Conservation (phyloP, 2,113 vertebrate genomes). For the Forbesichthys agassizii region DNA sequence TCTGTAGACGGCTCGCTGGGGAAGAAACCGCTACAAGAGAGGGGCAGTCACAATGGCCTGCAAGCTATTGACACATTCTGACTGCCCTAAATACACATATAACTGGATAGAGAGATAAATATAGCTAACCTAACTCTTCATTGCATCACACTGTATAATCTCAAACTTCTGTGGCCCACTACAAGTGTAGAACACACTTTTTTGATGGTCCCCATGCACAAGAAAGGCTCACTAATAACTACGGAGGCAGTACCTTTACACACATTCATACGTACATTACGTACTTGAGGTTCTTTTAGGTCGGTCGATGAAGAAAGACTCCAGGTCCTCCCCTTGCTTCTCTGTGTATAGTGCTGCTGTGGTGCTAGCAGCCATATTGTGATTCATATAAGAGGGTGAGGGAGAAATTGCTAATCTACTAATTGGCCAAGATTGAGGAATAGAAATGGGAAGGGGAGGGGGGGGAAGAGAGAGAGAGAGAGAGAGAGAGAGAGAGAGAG, state of each 20-base stretch:
- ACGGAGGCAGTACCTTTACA: not conserved
- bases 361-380: constrained; percentile 42
- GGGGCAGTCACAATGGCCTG: constrained; percentile 26
- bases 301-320: no score
- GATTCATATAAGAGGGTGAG: constrained; percentile 38
- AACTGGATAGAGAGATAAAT: constrained; percentile 2
- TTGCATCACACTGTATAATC: constrained; percentile 13
- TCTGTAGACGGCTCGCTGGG: constrained; percentile 10
- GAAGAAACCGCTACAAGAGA: constrained; percentile 17
- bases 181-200: constrained; percentile 28
- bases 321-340: constrained; percentile 5
- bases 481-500: constrained; percentile 11
- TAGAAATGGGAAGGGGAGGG: no score
- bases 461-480: constrained; percentile 15
- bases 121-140: constrained; percentile 19
- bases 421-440: constrained; percentile 58
- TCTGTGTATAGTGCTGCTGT: constrained; percentile 22
- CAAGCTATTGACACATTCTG: constrained; percentile 29
- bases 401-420: constrained; percentile 59
- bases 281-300: no score
- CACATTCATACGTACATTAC: not conserved
- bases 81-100: no score
- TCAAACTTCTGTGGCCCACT: constrained; percentile 21
- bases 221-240: constrained; percentile 6
- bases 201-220: constrained; percentile 16